Percentiles rank a stretch among this genome's conserved stretches.
Conservation (phyloP, 2,888 invertebrate species). For the Melipona bicolor region DNA sequence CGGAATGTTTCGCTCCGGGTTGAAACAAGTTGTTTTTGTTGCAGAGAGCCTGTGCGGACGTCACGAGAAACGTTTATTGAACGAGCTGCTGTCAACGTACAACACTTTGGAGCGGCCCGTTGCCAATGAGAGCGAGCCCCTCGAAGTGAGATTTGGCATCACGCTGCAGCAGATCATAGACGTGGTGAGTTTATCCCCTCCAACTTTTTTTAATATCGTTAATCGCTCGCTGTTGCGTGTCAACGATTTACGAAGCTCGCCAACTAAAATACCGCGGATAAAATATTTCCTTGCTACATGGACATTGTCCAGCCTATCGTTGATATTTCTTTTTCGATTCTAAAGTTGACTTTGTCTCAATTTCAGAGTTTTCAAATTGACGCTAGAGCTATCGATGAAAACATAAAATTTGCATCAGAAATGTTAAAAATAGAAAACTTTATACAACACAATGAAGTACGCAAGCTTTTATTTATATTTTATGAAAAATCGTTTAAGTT, state of each 20-base stretch:
- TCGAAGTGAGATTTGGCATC: conserved; percentile 95
- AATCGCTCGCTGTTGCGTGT: background rate
- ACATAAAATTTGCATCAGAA: too few species aligned
- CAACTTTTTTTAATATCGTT: background rate
- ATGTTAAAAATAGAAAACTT: too few species aligned
- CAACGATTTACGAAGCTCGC: background rate
- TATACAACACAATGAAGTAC: too few species aligned
- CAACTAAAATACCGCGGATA: background rate
- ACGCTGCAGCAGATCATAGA: conserved; percentile 97
- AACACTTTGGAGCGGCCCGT: conserved; percentile 96
- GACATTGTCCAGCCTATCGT: too few species aligned
- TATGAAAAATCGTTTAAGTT: too few species aligned
- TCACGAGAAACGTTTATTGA: conserved; percentile 94
- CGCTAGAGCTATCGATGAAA: too few species aligned
- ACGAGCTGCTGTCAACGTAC: conserved; percentile 92
- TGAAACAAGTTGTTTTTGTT: conserved; percentile 75
- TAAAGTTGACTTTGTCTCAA: too few species aligned
- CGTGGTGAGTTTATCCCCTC: conserved; percentile 90
- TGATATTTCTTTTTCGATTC: too few species aligned
- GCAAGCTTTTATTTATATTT: too few species aligned
- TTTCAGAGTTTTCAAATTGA: too few species aligned
- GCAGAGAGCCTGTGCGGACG: conserved; percentile 95
- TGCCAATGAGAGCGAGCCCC: conserved; percentile 95
- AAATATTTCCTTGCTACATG: too few species aligned
- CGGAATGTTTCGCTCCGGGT: background rate